These are phyloP conservation scores for Tenthredo distinguenda DNA, from an alignment of 2,888 invertebrate genomes.

Conservation along the genomic window DNA sequence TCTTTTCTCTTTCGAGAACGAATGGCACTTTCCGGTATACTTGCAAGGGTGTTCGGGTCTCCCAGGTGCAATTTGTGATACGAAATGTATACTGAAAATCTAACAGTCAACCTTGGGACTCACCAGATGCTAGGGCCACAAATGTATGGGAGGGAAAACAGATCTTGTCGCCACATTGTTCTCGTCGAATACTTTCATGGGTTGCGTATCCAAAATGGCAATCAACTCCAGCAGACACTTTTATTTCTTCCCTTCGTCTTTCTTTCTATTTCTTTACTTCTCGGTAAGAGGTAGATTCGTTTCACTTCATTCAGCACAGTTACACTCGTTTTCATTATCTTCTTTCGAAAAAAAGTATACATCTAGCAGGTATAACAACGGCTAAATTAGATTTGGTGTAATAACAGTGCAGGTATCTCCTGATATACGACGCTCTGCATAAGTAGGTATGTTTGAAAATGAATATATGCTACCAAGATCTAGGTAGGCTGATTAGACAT, in stretches of 20 bases:
- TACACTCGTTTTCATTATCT: not conserved
- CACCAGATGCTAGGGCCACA: not conserved
- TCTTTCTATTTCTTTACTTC: not conserved
- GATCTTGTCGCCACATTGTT: constrained; percentile 35
- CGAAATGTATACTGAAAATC: constrained; percentile 19
- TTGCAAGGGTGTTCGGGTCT: constrained; percentile 3
- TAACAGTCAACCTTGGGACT: constrained; percentile 38
- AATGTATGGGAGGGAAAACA: not conserved
- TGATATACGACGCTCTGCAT: not conserved
- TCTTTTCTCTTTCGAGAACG: constrained; percentile 25
- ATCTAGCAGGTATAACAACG: not conserved
- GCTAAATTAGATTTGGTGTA: not conserved
- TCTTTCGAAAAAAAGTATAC: not conserved
- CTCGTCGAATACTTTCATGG: not conserved
- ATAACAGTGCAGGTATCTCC: not conserved
- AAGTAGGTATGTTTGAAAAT: too few relatives aligned
- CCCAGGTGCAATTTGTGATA: constrained; percentile 23
- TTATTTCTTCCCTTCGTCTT: not conserved
- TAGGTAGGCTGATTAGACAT: not conserved
- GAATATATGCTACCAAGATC: not conserved
- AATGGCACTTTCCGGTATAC: not conserved
- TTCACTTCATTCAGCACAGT: not conserved
- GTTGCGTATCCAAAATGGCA: constrained; percentile 24
- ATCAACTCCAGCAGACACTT: constrained; percentile 25
- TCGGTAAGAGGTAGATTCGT: not conserved